Evolutionary conservation across 2,113 vertebrate genomes (phyloP).

Genomic region (Trichomycterus rosablanca): DNA sequence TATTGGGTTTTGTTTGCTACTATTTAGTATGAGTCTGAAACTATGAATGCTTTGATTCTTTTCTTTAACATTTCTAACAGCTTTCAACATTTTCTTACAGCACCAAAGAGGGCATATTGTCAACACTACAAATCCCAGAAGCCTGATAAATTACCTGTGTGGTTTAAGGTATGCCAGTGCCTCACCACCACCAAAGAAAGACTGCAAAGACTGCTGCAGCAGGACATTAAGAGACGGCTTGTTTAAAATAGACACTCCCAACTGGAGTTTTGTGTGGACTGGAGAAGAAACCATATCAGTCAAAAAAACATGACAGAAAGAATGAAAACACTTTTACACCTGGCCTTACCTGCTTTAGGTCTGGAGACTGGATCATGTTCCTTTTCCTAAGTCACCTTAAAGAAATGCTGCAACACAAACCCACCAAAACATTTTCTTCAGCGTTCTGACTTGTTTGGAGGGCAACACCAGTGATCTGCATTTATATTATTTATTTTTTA

Average conservation of each 20-base stretch:
- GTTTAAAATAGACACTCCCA: conserved; percentile 24
- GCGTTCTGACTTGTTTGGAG: too few relatives aligned
- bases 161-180: conserved; percentile 28
- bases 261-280: conserved; percentile 21
- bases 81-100: conserved; percentile 16
- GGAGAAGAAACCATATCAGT: conserved; percentile 30
- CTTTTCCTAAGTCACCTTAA: conserved; percentile 20
- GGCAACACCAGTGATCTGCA: too few relatives aligned
- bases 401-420: conserved; percentile 3
- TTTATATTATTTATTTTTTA: too few relatives aligned
- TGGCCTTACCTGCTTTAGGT: conserved; percentile 21
- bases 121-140: conserved; percentile 29
- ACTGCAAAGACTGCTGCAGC: conserved; percentile 14
- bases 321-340: conserved; percentile 20
- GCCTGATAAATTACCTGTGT: conserved; percentile 31
- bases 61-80: neutral
- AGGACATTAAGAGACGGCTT: conserved; percentile 2
- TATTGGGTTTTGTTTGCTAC: too few relatives aligned
- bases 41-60: too few relatives aligned
- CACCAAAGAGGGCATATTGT: conserved; percentile 23
- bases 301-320: conserved; percentile 8
- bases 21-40: too few relatives aligned
- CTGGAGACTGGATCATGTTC: conserved; percentile 3
- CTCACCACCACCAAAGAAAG: conserved; percentile 24
- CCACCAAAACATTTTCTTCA: conserved; percentile 18